These are phyloP conservation scores for Agriopis marginaria DNA, from an alignment of 2,888 invertebrate species.

Conservation along the genomic window DNA sequence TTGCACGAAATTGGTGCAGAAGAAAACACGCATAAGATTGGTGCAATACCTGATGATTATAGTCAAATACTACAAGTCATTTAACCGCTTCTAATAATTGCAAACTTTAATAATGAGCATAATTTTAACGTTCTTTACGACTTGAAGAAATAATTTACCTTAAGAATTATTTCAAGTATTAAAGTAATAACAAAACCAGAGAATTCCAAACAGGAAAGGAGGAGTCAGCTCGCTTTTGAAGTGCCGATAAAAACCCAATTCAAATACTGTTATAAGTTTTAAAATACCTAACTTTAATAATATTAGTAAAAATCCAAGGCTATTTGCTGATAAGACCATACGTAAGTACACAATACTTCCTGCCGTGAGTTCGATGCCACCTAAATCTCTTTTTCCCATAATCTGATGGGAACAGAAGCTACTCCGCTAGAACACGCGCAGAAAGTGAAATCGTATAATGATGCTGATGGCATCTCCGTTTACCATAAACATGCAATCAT, in stretches of 20 bases:
- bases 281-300: slow-evolving; percentile 6
- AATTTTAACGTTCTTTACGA: neutral
- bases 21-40: slow-evolving; percentile 2
- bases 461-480: slow-evolving; percentile 46
- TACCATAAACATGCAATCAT: slow-evolving; percentile 43
- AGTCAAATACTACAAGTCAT: neutral
- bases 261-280: slow-evolving; percentile 23
- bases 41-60: neutral
- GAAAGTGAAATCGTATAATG: slow-evolving; percentile 65
- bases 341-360: slow-evolving; percentile 45
- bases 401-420: slow-evolving; percentile 59
- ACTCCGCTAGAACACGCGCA: slow-evolving; percentile 48
- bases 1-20: slow-evolving; percentile 2
- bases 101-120: neutral
- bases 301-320: slow-evolving; percentile 20
- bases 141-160: slow-evolving; percentile 3
- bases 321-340: slow-evolving; percentile 21
- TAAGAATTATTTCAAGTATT: neutral
- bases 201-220: slow-evolving; percentile 31
- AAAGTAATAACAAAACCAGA: slow-evolving; percentile 8
- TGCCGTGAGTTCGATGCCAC: slow-evolving; percentile 36
- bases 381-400: slow-evolving; percentile 45
- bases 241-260: slow-evolving; percentile 27
- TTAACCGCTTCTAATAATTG: neutral
- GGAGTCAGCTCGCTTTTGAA: slow-evolving; percentile 20